Conservation (phyloP, 2,797 vertebrate genomes). For the Benthosema pterotum region DNA sequence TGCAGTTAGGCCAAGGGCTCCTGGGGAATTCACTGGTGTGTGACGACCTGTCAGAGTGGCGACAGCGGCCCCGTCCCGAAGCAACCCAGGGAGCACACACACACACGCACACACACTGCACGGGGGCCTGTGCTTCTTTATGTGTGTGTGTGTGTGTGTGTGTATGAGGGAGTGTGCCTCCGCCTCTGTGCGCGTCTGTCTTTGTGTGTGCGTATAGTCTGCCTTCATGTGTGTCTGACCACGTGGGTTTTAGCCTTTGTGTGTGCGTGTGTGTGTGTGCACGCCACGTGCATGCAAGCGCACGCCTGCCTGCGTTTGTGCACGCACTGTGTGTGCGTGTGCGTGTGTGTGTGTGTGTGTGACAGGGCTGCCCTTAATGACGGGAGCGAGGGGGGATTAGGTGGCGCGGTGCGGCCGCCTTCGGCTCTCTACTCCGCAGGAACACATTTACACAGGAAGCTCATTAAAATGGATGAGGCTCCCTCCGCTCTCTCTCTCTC, state of each 20-base stretch:
- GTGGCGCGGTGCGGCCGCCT: conserved; percentile 79
- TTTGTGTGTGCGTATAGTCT: conserved; percentile 23
- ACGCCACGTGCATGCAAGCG: too few relatives aligned
- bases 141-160: conserved; percentile 15
- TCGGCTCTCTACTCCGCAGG: conserved; percentile 81
- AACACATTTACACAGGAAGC: conserved; percentile 87
- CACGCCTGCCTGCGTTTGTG: too few relatives aligned
- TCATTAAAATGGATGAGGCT: conserved; percentile 90
- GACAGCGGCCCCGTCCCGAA: conserved; percentile 72
- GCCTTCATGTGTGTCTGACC: conserved; percentile 1
- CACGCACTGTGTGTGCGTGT: conserved; percentile 26
- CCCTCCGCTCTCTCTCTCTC: conserved; percentile 64
- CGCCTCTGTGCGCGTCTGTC: conserved; percentile 6
- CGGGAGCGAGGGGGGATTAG: conserved; percentile 84
- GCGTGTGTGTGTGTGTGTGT: conserved; percentile 61
- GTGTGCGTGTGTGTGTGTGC: conserved; percentile 8
- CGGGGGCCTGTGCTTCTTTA: conserved; percentile 2
- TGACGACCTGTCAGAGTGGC: conserved; percentile 85
- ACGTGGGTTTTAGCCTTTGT: conserved; percentile 24
- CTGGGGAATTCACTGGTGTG: conserved; percentile 82
- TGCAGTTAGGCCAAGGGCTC: conserved; percentile 77
- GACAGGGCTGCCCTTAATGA: conserved; percentile 85
- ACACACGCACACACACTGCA: too few relatives aligned
- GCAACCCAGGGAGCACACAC: conserved; percentile 44
- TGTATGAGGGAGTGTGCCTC: not conserved